Evolutionary conservation across 2,888 invertebrate genomes (phyloP).

Genomic region (Apamea crenata): DNA sequence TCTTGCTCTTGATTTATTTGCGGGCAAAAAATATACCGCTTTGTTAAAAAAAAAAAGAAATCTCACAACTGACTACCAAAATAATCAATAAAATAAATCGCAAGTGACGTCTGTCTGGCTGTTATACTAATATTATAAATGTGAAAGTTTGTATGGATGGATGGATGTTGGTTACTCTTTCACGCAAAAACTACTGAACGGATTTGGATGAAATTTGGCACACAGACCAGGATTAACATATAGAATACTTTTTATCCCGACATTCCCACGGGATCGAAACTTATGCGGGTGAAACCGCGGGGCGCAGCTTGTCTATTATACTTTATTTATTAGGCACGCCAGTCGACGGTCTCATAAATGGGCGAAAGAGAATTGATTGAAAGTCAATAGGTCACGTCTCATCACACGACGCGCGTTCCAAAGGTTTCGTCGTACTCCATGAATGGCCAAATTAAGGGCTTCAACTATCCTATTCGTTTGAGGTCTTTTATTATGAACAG

Average conservation of each 20-base stretch:
- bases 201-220: too few relatives aligned
- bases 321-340: conserved; percentile 50
- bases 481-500: conserved; percentile 51
- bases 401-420: conserved; percentile 71
- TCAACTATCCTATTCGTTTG: conserved; percentile 56
- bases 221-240: too few relatives aligned
- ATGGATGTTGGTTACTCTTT: too few relatives aligned
- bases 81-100: too few relatives aligned
- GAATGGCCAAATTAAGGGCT: conserved; percentile 71
- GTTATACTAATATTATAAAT: conserved; percentile 14
- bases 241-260: too few relatives aligned
- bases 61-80: conserved; percentile 17
- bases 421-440: conserved; percentile 69
- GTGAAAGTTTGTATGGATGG: too few relatives aligned
- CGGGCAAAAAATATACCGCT: conserved; percentile 24
- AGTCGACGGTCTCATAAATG: conserved; percentile 60
- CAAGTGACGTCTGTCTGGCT: conserved; percentile 36
- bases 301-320: conserved; percentile 31
- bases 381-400: conserved; percentile 79
- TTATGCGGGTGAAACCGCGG: too few relatives aligned
- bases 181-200: too few relatives aligned
- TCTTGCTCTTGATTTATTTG: conserved; percentile 50
- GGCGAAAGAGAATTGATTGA: conserved; percentile 77
- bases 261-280: too few relatives aligned
- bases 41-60: conserved; percentile 46